Evolutionary conservation across 2,888 invertebrate genomes (phyloP), one percentile per base, ranked within the genome.

Genomic region (Aphodius sticticus): DNA sequence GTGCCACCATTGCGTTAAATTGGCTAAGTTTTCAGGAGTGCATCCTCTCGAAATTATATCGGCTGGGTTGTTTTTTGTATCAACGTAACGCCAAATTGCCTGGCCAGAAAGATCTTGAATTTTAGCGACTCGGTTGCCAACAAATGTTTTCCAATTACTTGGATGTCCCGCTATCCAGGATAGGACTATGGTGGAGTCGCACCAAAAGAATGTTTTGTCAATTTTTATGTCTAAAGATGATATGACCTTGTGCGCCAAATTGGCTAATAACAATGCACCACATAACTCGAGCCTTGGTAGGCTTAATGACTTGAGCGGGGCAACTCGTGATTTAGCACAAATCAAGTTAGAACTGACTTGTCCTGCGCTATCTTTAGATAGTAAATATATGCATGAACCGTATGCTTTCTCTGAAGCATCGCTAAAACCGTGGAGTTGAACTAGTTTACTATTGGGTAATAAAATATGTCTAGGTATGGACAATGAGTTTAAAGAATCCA

Each of bases 1-100:
- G 16, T 77, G 70, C 75, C 79, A 79, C 81, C 78, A 81, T 69
- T 77, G 76, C 14, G 16, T 35, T 9, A 72, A 75, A 77, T 81
- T 26, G 14, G 77, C 7, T 69, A 81, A 36, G 7, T 70, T 53
- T 26, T 72, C n/a, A n/a, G 77, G 79, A 9, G n/a, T 75, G n/a
- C 38, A 16, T 2, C 83, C 82, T 15, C 82, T 75, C n/a, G 83
- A 83, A 3, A 80, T 72, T 9, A 79, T 35, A 15, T 83, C 83
- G 0, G 82, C 83, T 0, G 83, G 83, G 77, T 83, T 83, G 7
- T 76, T 70, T n/a, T 77, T 69, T 0, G 81, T 72, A 6, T 76
- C 37, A 2, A 83, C 81, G 70, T 83, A 80, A n/a, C n/a, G n/a
- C n/a, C n/a, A n/a, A n/a, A 69, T 69, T 7, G 38, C 26, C 1